These are phyloP conservation scores for Lutra lutra DNA, from an alignment of 2,797 vertebrate genomes.

Conservation along the genomic window DNA sequence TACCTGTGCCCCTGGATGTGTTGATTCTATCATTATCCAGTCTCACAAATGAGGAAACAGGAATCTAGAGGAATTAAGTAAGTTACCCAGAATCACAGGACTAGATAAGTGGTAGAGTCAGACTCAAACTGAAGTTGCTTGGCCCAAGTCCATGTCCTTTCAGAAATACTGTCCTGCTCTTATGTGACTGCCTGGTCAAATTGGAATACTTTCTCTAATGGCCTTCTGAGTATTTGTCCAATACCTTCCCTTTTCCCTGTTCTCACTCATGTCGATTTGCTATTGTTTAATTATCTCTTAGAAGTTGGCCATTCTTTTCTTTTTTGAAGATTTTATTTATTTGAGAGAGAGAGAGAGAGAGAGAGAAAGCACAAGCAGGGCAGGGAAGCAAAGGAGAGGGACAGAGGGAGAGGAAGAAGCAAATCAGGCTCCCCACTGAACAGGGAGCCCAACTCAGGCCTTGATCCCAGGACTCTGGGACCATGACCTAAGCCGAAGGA, in stretches of 20 bases:
- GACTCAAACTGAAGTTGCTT: not conserved
- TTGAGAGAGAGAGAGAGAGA: not conserved
- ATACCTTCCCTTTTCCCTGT: not conserved
- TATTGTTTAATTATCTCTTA: not conserved
- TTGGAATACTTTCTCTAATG: not conserved
- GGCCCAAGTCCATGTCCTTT: not conserved
- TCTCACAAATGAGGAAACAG: not conserved
- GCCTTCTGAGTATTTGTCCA: not conserved
- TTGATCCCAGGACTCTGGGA: not conserved
- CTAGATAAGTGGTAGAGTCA: not conserved
- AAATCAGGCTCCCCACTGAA: not conserved
- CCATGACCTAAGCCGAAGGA: not conserved
- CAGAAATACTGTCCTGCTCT: not conserved
- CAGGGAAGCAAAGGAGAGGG: not conserved
- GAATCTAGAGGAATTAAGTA: not conserved
- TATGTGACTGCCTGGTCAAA: not conserved
- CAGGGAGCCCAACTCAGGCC: not conserved
- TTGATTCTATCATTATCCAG: not conserved
- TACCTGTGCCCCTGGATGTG: not conserved
- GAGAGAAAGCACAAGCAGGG: not conserved
- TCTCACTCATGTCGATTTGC: not conserved
- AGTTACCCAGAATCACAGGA: not conserved
- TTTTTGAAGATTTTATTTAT: not conserved
- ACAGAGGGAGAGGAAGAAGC: not conserved
- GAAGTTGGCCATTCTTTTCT: not conserved